Percentiles rank a stretch among this genome's conserved stretches.
phyloP scores from a whole-genome alignment of 2,888 invertebrate species.

The Cancer borealis region DNA sequence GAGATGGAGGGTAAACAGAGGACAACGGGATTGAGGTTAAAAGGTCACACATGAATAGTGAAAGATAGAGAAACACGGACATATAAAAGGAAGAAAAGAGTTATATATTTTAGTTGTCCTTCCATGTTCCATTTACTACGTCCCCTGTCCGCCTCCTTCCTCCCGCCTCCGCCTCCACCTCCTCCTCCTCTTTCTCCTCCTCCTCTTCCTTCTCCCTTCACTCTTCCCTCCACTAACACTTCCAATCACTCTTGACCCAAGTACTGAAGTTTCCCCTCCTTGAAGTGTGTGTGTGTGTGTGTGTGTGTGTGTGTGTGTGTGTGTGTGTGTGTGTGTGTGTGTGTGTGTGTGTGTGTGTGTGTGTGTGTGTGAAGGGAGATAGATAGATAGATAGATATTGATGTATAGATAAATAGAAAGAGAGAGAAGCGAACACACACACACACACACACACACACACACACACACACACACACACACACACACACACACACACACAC shows the following conservation, averaged over 20 bases:
- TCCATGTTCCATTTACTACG: neutral
- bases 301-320: too few relatives aligned
- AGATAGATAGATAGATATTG: neutral
- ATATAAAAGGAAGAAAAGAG: neutral
- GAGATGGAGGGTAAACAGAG: neutral
- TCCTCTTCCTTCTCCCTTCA: conserved; percentile 6
- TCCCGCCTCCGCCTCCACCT: too few relatives aligned
- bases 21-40: neutral
- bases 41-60: neutral
- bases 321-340: too few relatives aligned
- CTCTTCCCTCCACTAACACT: neutral
- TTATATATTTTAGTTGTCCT: neutral
- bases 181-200: neutral
- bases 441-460: conserved; percentile 11
- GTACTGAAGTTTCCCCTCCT: neutral
- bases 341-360: too few relatives aligned
- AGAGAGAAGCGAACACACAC: neutral
- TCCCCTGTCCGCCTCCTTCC: neutral
- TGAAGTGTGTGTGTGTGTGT: neutral
- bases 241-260: neutral
- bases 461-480: conserved; percentile 11
- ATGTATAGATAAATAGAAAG: neutral
- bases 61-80: neutral
- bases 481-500: conserved; percentile 16
- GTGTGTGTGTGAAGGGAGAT: neutral